These are phyloP conservation scores for Chiroxiphia lanceolata DNA, from an alignment of 2,797 vertebrate genomes.

Conservation along the genomic window DNA sequence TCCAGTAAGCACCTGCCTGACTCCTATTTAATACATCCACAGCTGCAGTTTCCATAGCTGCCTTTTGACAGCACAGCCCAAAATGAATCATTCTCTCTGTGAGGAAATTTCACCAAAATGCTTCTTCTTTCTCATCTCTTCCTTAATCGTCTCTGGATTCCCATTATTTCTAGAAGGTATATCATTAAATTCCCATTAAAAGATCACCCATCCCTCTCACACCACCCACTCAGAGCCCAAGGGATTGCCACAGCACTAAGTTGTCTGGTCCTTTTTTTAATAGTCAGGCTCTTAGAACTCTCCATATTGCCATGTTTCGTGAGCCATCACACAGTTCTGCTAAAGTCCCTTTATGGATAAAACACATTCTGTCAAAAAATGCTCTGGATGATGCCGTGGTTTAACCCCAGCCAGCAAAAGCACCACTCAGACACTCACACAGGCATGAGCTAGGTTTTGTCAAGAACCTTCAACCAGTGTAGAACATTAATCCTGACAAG, in stretches of 20 bases:
- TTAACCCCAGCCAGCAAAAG: neutral
- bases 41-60: conserved; percentile 68
- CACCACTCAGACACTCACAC: neutral
- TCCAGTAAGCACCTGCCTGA: conserved; percentile 65
- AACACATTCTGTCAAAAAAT: conserved; percentile 38
- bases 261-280: neutral
- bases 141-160: conserved; percentile 37
- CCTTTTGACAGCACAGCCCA: conserved; percentile 48
- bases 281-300: neutral
- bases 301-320: conserved; percentile 1
- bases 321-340: conserved; percentile 5
- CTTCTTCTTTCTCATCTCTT: conserved; percentile 44
- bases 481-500: conserved; percentile 49
- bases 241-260: neutral
- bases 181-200: conserved; percentile 37
- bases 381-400: neutral
- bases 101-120: conserved; percentile 59
- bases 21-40: conserved; percentile 59
- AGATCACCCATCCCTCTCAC: neutral
- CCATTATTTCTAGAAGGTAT: conserved; percentile 21
- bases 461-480: neutral
- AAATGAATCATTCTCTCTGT: conserved; percentile 54
- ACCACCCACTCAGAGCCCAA: neutral
- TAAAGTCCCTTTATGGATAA: conserved; percentile 21
- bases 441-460: conserved; percentile 32